These are phyloP conservation scores for Ornithoptera alexandrae DNA, from an alignment of 2,888 invertebrate species.

Conservation along the genomic window DNA sequence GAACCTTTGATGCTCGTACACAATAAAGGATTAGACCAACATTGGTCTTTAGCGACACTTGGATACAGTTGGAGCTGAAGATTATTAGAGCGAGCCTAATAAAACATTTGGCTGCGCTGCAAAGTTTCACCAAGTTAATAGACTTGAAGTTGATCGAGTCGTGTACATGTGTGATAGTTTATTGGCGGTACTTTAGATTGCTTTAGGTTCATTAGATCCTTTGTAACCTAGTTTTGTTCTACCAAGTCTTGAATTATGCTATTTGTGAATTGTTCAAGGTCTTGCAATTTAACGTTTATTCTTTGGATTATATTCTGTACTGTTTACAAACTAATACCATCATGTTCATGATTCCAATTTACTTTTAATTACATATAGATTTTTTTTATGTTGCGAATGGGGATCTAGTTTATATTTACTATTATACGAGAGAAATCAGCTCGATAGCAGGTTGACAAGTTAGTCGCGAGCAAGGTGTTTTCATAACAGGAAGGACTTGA, in stretches of 20 bases:
- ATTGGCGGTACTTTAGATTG: constrained; percentile 33
- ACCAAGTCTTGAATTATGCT: neutral
- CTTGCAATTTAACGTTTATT: neutral
- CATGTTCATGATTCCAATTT: too few species aligned
- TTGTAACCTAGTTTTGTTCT: neutral
- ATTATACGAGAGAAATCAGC: constrained; percentile 1
- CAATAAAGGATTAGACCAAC: constrained; percentile 20
- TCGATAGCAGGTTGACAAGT: constrained; percentile 13
- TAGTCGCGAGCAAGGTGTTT: constrained; percentile 27
- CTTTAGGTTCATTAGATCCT: constrained; percentile 6
- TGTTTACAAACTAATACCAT: too few species aligned
- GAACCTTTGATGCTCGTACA: constrained; percentile 4
- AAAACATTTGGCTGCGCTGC: constrained; percentile 20
- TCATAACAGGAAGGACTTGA: constrained; percentile 33
- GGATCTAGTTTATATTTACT: neutral
- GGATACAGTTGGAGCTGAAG: constrained; percentile 23
- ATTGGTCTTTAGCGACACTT: constrained; percentile 29
- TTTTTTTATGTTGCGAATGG: neutral
- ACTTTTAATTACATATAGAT: too few species aligned
- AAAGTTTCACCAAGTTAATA: constrained; percentile 39
- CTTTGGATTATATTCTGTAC: neutral
- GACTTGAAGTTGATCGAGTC: constrained; percentile 38
- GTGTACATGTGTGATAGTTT: constrained; percentile 40
- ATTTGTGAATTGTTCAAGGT: neutral
- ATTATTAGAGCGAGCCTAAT: constrained; percentile 28